Evolutionary conservation across 2,888 invertebrate species (phyloP), one percentile per base, ranked within the genome.

Genomic region (Galerucella nymphaeae): DNA sequence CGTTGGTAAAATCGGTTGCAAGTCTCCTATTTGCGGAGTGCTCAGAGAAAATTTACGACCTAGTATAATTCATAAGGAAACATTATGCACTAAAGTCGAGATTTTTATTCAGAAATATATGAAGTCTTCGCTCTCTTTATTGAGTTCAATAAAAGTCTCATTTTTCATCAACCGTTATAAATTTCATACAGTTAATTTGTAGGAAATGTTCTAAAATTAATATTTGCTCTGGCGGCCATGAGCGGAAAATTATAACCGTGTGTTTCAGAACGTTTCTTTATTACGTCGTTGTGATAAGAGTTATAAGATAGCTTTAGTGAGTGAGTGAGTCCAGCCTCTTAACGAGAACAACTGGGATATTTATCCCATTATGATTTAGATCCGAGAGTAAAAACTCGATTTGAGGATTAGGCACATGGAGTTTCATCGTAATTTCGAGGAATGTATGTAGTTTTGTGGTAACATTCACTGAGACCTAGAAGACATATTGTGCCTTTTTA

Each of bases 41-140:
- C 61, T 62, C 42, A 42, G 42, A 10, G 61, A 18, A 42, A 62
- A 62, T 62, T 62, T 62, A 62, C 41, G 42, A 62, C 42, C 13
- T 41, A 23, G 23, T 42, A 62, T 62, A 62, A 62, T 62, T 62
- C 61, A 62, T 42, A 62, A 62, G 41, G 41, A 62, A n/a, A 62
- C 61, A 62, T 62, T 62, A 62, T 62, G 61, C 61, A 62, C 61
- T 62, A 62, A 62, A 41, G 61, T 41, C 38, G 61, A 62, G 61
- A 62, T 62, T 62, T 42, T 62, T 59, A 59, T 41, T 59, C 59
- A 30, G 16, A 30, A 67, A 67, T 50, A 67, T 65, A 65, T 65
- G 65, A 42, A 65, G 59, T 59, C 59, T 59, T 30, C 30, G 59
- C 65, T 65, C 55, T 3, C 23, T 66, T 66, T 66, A 66, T 66